A percentile compares a stretch with the other conserved stretches of the same genome.
phyloP scores from a whole-genome alignment of 1,140 invertebrate genomes.

The Octopus sinensis region DNA sequence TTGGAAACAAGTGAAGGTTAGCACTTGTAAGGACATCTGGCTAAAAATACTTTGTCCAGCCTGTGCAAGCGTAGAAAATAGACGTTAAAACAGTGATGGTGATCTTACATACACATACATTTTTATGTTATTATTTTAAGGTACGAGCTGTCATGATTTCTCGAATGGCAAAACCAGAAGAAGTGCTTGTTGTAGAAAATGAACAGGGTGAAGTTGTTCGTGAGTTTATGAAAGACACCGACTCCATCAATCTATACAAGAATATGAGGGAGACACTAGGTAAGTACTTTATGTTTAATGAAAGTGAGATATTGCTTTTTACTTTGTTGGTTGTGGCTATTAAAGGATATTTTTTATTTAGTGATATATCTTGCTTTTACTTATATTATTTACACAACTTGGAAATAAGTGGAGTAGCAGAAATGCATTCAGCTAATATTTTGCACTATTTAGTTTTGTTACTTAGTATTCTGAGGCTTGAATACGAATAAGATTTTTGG shows the following conservation, averaged over 20 bases:
- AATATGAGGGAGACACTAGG: slow-evolving; percentile 96
- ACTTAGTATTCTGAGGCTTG: too few species aligned
- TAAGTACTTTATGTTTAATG: slow-evolving; percentile 27
- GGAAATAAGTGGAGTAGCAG: too few species aligned
- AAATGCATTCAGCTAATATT: too few species aligned
- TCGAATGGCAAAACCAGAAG: slow-evolving; percentile 99
- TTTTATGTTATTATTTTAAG: slow-evolving; percentile 36
- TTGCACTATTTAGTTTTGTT: too few species aligned
- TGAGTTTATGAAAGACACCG: slow-evolving; percentile 99
- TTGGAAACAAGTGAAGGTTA: too few species aligned
- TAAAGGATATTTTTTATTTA: slow-evolving; percentile 8
- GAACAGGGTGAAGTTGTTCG: slow-evolving; percentile 99
- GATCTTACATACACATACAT: not conserved
- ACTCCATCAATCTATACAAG: slow-evolving; percentile 99
- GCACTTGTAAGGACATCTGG: too few species aligned
- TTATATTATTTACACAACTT: too few species aligned
- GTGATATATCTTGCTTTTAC: too few species aligned
- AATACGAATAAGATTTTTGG: too few species aligned
- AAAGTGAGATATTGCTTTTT: not conserved
- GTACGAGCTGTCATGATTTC: slow-evolving; percentile 99
- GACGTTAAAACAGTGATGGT: too few species aligned
- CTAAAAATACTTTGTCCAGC: too few species aligned
- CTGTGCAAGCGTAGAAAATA: too few species aligned
- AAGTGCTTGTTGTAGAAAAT: slow-evolving; percentile 99
- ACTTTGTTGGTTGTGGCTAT: not conserved